Conservation (phyloP, 1,140 invertebrate species). For the Cepaea nemoralis region DNA sequence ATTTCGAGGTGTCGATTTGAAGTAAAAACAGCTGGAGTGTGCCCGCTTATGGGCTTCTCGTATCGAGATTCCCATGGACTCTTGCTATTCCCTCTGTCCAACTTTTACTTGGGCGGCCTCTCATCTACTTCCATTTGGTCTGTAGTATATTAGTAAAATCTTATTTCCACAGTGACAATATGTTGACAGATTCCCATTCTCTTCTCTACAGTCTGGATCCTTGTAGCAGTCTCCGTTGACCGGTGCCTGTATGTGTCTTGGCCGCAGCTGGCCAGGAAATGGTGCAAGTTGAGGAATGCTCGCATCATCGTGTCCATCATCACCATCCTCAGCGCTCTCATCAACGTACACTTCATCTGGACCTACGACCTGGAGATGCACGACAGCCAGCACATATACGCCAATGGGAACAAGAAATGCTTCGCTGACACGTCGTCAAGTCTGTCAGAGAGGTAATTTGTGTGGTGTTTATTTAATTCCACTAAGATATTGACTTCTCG, state of each 20-base stretch:
- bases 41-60: no score
- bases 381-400: slow-evolving; percentile 37
- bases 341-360: slow-evolving; percentile 64
- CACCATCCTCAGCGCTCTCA: background rate
- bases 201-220: slow-evolving; percentile 53
- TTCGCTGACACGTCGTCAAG: slow-evolving; percentile 10
- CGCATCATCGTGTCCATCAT: slow-evolving; percentile 39
- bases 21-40: no score
- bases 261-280: slow-evolving; percentile 51
- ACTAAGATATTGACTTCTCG: no score
- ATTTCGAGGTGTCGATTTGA: no score
- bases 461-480: no score
- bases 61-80: no score
- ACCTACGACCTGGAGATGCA: slow-evolving; percentile 44
- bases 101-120: no score
- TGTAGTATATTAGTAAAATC: no score
- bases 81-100: no score
- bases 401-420: slow-evolving; percentile 1
- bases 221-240: slow-evolving; percentile 59
- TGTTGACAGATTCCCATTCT: no score
- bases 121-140: no score
- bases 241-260: slow-evolving; percentile 54
- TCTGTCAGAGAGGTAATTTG: background rate
- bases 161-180: no score
- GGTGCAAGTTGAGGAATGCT: slow-evolving; percentile 44